Conservation (phyloP, 2,888 invertebrate species). For the Crocallis elinguaria region DNA sequence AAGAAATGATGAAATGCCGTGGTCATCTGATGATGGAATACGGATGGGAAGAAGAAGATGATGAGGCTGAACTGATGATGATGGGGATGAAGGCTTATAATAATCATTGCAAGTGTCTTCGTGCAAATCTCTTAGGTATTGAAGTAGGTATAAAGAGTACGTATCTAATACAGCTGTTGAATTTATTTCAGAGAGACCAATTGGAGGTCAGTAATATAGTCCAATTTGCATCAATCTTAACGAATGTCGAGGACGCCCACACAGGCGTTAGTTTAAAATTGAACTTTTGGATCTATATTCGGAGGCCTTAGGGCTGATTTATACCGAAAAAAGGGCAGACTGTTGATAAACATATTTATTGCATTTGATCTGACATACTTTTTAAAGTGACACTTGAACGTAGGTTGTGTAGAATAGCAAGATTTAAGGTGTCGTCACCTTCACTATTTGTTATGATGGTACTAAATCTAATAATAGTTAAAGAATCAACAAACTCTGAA, state of each 20-base stretch:
- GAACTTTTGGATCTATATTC: constrained; percentile 26
- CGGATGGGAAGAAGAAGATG: too few relatives aligned
- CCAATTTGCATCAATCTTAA: constrained; percentile 37
- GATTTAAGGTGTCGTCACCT: too few relatives aligned
- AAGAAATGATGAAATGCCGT: too few relatives aligned
- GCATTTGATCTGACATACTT: too few relatives aligned
- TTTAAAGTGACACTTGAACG: too few relatives aligned
- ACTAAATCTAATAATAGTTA: not conserved
- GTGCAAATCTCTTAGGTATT: too few relatives aligned
- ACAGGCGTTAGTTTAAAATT: constrained; percentile 31
- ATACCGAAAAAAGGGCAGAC: not conserved
- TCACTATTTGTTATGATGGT: not conserved
- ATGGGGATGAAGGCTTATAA: too few relatives aligned
- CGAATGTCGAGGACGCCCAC: constrained; percentile 33
- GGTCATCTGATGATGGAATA: too few relatives aligned
- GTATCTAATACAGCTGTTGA: constrained; percentile 13
- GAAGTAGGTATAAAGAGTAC: not conserved
- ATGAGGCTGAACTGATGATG: too few relatives aligned
- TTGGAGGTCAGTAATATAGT: constrained; percentile 41
- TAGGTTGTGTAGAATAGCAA: too few relatives aligned
- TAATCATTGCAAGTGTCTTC: too few relatives aligned
- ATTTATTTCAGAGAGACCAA: constrained; percentile 28
- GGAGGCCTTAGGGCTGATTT: not conserved
- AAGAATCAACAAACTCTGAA: not conserved
- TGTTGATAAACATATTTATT: not conserved